Base-by-base conservation (phyloP, 2,797 vertebrate species). In the Lagodon rhomboides region DNA sequence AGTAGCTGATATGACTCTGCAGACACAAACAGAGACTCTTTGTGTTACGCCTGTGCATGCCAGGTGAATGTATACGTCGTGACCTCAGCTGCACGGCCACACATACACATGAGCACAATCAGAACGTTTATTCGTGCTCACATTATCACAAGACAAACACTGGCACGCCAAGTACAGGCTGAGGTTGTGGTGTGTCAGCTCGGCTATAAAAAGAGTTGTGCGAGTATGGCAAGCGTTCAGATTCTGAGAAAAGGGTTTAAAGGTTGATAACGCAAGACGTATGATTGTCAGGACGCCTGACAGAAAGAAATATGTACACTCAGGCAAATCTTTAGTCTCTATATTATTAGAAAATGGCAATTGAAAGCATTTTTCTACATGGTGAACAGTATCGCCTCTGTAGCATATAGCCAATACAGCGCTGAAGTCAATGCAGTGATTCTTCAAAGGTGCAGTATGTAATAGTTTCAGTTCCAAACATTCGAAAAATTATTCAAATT, bases 101-200 rank as follows among this genome's bases (percentile, higher is more conserved):
- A 74, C 44, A 17, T 22, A 44, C 70, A 41, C 60, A 72, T 43
- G 55, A 44, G 41, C 51, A 8, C 41, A 58, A 73, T 27, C 50
- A 17, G 62, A 82, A 67, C 47, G 80, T 76, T 69, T 85, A 78
- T 82, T 84, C 68, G 73, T 70, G 60, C 64, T 85, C 49, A 78
- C n/a, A 68, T 85, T 70, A 77, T 72, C 66, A 79, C 64, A 85
- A 83, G 85, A 79, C 66, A 76, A 80, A 79, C 64, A 73, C 49
- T 61, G 71, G 30, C 60, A 55, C 65, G 68, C 75, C 18, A 50
- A 78, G 17, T 18, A 22, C 73, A 68, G 64, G 51, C 43, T 1
- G 58, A 49, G 47, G 22, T 25, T 71, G 50, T 54, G 44, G 46
- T 75, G 59, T 66, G 49, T 60, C 69, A 80, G 69, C 20, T 1